These are phyloP conservation scores for Clamator glandarius DNA, from an alignment of 2,797 vertebrate genomes.

Conservation along the genomic window DNA sequence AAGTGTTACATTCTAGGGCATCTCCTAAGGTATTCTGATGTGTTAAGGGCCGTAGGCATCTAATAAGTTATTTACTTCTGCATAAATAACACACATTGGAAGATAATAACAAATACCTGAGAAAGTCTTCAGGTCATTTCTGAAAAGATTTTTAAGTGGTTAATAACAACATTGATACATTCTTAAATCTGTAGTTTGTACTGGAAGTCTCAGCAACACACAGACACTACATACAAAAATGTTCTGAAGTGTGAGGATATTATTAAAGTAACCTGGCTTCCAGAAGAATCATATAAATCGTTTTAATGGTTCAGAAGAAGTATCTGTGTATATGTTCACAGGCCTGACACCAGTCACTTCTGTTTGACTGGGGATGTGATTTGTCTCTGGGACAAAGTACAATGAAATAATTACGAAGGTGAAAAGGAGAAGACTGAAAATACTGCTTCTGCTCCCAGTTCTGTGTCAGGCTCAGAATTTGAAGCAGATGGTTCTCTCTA, in stretches of 20 bases:
- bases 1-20: neutral
- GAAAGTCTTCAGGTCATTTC: neutral
- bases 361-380: neutral
- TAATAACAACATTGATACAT: neutral
- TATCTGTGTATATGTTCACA: neutral
- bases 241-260: neutral
- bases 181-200: neutral
- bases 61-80: neutral
- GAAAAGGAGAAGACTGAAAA: neutral
- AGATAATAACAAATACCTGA: neutral
- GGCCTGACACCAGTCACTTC: neutral
- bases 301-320: neutral
- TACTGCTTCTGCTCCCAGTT: neutral
- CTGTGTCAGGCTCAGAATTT: neutral
- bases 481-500: neutral
- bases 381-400: neutral
- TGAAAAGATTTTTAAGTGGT: neutral
- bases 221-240: neutral
- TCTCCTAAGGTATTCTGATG: neutral
- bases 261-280: neutral
- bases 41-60: neutral
- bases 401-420: neutral
- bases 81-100: neutral
- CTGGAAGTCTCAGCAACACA: neutral
- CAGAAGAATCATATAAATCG: neutral